Conservation (phyloP, 1,140 invertebrate genomes). For the Brachystomella parvula region DNA sequence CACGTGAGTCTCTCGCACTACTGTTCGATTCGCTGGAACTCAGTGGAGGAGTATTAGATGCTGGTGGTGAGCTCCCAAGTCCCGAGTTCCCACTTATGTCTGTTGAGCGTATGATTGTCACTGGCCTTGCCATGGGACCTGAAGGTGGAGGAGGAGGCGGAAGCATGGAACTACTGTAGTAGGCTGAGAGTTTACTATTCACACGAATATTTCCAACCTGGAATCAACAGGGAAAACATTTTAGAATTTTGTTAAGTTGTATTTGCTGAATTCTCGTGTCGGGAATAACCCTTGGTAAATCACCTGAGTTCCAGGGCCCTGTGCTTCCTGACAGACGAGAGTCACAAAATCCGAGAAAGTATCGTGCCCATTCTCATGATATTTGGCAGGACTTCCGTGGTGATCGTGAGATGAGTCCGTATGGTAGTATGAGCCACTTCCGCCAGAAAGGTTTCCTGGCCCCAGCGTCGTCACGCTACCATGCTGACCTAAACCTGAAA, state of each 20-base stretch:
- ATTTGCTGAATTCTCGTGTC: background rate
- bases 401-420: constrained; percentile 49
- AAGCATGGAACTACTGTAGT: constrained; percentile 80
- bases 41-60: constrained; percentile 54
- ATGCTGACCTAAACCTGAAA: constrained; percentile 52
- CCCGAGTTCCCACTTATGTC: constrained; percentile 47
- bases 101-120: constrained; percentile 86
- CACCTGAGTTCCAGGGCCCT: constrained; percentile 71
- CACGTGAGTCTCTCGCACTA: constrained; percentile 29
- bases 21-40: constrained; percentile 20
- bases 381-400: constrained; percentile 59
- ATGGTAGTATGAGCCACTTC: constrained; percentile 49
- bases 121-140: constrained; percentile 81
- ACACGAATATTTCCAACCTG: constrained; percentile 35
- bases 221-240: constrained; percentile 14
- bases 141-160: constrained; percentile 87
- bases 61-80: constrained; percentile 49
- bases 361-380: constrained; percentile 76
- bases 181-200: constrained; percentile 60
- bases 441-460: constrained; percentile 56
- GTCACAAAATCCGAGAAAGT: constrained; percentile 92
- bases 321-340: constrained; percentile 88
- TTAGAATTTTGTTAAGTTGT: background rate
- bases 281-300: no score
- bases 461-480: constrained; percentile 58